phyloP scores from a whole-genome alignment of 2,797 vertebrate species.

The Acropternis orthonyx region DNA sequence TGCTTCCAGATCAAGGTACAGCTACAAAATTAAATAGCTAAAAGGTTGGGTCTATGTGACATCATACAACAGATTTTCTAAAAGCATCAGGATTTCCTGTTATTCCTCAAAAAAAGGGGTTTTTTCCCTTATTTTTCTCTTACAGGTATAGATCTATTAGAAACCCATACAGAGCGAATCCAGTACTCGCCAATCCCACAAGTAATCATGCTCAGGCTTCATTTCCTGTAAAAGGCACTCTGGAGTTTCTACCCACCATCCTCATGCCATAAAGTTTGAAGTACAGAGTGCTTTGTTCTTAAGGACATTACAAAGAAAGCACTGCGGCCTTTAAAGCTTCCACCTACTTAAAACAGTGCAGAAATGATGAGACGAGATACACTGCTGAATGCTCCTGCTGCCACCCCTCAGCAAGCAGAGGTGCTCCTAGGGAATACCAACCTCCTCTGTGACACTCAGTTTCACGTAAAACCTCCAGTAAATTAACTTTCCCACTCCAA shows the following conservation, averaged over 20 bases:
- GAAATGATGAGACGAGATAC: neutral
- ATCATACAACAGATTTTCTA: neutral
- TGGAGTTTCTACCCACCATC: neutral
- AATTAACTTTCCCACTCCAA: neutral
- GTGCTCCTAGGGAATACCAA: neutral
- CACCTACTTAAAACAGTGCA: neutral
- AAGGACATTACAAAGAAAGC: neutral
- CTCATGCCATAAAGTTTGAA: neutral
- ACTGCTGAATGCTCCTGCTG: neutral
- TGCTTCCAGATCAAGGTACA: neutral
- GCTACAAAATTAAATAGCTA: neutral
- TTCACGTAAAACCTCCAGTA: neutral
- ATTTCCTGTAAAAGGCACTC: slow-evolving; percentile 6
- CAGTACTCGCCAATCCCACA: neutral
- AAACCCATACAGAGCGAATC: neutral
- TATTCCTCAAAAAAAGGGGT: neutral
- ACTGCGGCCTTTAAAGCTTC: neutral
- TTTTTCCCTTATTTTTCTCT: neutral
- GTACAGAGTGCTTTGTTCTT: neutral
- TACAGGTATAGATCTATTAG: neutral
- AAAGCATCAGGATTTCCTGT: neutral
- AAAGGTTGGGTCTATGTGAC: neutral
- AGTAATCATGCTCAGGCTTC: neutral
- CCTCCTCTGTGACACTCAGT: fast-evolving
- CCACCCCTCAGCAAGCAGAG: neutral